Evolutionary conservation across 2,113 vertebrate genomes (phyloP).

Genomic region (Herpailurus yagouaroundi): DNA sequence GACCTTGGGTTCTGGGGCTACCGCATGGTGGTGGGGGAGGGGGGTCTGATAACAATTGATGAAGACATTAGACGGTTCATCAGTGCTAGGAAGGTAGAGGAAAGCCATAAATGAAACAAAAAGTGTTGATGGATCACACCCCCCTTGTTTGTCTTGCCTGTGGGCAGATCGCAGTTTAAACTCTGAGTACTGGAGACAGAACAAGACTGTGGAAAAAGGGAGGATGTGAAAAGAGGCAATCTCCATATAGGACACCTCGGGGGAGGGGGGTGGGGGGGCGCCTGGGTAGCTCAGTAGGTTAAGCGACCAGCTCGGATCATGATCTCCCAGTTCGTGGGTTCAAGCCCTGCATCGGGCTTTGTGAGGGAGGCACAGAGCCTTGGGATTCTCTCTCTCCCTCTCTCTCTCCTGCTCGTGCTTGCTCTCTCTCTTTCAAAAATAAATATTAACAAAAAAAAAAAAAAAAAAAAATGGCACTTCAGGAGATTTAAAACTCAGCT

Average conservation of each 20-base stretch:
- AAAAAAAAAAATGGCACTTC: background rate
- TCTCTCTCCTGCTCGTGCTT: too few species aligned
- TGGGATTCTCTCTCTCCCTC: too few species aligned
- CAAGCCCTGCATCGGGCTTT: too few species aligned
- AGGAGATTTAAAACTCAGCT: background rate
- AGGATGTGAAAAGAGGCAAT: background rate
- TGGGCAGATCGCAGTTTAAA: background rate
- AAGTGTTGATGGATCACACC: background rate
- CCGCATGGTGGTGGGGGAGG: background rate
- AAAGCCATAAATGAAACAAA: background rate
- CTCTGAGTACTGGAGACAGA: background rate
- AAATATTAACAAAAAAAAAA: too few species aligned
- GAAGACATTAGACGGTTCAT: background rate
- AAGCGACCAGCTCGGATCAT: too few species aligned
- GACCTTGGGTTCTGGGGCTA: slow-evolving; percentile 2
- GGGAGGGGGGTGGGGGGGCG: too few species aligned
- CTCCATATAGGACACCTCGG: background rate
- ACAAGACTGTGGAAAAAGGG: background rate
- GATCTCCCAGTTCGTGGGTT: too few species aligned
- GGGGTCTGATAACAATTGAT: background rate
- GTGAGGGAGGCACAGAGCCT: too few species aligned
- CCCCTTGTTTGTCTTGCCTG: background rate
- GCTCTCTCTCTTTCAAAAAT: too few species aligned
- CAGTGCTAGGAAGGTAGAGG: background rate
- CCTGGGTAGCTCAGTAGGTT: too few species aligned